Conservation (phyloP, 1,140 invertebrate species). For the Kradibia gibbosae region DNA sequence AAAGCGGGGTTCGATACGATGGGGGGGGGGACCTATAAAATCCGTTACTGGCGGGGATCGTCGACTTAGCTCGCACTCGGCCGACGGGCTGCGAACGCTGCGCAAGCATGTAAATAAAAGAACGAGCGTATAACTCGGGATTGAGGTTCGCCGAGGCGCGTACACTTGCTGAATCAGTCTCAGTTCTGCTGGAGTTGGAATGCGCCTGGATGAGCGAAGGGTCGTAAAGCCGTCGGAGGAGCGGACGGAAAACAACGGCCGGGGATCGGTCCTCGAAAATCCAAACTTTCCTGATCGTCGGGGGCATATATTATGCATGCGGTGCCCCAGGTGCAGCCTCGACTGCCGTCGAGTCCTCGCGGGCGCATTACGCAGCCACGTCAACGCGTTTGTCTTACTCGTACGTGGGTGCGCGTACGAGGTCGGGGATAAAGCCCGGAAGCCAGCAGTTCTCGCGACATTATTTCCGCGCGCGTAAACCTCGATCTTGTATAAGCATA, state of each 20-base stretch:
- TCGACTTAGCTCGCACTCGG: neutral
- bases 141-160: too few species aligned
- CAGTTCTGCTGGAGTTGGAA: neutral
- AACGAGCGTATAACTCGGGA: neutral
- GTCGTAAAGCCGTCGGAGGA: neutral
- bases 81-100: neutral
- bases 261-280: neutral
- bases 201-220: neutral
- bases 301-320: conserved; percentile 17
- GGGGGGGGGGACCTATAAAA: too few species aligned
- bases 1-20: too few species aligned
- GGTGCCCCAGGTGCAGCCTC: conserved; percentile 10
- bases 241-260: neutral
- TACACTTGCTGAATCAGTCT: too few species aligned
- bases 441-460: neutral
- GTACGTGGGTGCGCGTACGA: neutral
- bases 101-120: neutral
- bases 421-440: neutral
- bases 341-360: conserved; percentile 11
- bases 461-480: neutral
- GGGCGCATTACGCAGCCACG: neutral
- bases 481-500: neutral
- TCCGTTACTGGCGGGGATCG: neutral
- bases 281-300: neutral
- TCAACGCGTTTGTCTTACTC: neutral